Base-by-base conservation (phyloP, 2,888 invertebrate genomes). In the Cyrtodaria siliqua region DNA sequence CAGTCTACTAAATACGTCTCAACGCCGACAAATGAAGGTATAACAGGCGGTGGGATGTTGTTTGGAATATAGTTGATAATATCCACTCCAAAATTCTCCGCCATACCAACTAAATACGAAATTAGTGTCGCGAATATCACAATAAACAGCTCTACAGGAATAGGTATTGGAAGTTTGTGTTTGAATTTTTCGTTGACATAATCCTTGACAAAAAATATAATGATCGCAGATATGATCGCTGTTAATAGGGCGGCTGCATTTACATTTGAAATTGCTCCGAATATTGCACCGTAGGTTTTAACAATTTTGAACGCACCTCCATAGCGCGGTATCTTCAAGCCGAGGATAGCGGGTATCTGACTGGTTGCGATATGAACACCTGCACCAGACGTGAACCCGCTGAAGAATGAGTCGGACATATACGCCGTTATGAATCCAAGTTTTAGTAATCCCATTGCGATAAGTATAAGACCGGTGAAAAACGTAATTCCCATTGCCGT, bases 121-220 rank as follows among this genome's bases (percentile, higher is more conserved):
- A 87, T 72, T 4, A 89, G n/a, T 0, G 90, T 90, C 0, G 86
- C 87, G 6, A 90, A 55, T 8, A 90, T 83, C 16, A 91, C 90
- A 2, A 91, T 88, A n/a, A 92, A 76, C 3, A 93, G 83, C 71
- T 93, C 93, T 4, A 89, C n/a, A n/a, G n/a, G n/a, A n/a, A n/a
- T n/a, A n/a, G n/a, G n/a, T n/a, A n/a, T n/a, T n/a, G n/a, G n/a
- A n/a, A 91, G 80, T 73, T 88, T 91, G 29, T 86, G 74, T 47
- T 89, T 89, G 71, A 90, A 91, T 16, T 89, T 76, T 61, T 91
- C 90, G 71, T 92, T 92, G 90, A 53, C 38, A 90, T 52, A 40
- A 92, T 84, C 2, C n/a, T n/a, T n/a, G n/a, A n/a, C n/a, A n/a
- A n/a, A n/a, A n/a, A n/a, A n/a, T n/a, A n/a, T n/a, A n/a, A 87